Percentiles rank a stretch among this genome's conserved stretches.
Evolutionary conservation across 2,888 invertebrate species (phyloP).

Genomic region (Tachina fera): DNA sequence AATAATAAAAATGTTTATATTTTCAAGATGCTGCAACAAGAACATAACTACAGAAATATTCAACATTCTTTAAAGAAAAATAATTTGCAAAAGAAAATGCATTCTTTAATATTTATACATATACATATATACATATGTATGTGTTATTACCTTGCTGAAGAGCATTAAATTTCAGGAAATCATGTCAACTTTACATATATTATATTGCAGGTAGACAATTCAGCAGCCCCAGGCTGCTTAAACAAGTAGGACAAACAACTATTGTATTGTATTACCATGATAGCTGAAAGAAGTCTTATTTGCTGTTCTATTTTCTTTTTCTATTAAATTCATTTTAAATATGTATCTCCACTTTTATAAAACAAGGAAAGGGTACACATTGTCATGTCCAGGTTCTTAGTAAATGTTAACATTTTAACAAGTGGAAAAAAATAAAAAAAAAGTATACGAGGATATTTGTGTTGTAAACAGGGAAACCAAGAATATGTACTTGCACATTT

Average conservation of each 20-base stretch:
- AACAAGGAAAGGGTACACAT: conserved; percentile 23
- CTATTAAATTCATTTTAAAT: conserved; percentile 20
- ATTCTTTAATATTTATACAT: neutral
- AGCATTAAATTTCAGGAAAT: neutral
- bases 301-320: neutral
- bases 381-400: conserved; percentile 34
- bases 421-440: neutral
- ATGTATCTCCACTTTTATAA: neutral
- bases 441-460: conserved; percentile 1
- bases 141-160: neutral
- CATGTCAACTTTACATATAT: neutral
- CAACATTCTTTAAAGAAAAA: neutral
- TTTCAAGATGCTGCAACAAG: conserved; percentile 3
- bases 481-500: neutral
- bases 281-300: neutral
- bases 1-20: conserved; percentile 16
- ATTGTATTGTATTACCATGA: conserved; percentile 7
- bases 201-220: neutral
- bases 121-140: no score
- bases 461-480: neutral
- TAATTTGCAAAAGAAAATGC: neutral
- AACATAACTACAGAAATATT: conserved; percentile 2
- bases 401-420: neutral
- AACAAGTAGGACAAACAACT: conserved; percentile 11
- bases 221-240: conserved; percentile 15